These are phyloP conservation scores for Todiramphus chloris DNA, from an alignment of 2,113 vertebrate genomes.

Conservation along the genomic window DNA sequence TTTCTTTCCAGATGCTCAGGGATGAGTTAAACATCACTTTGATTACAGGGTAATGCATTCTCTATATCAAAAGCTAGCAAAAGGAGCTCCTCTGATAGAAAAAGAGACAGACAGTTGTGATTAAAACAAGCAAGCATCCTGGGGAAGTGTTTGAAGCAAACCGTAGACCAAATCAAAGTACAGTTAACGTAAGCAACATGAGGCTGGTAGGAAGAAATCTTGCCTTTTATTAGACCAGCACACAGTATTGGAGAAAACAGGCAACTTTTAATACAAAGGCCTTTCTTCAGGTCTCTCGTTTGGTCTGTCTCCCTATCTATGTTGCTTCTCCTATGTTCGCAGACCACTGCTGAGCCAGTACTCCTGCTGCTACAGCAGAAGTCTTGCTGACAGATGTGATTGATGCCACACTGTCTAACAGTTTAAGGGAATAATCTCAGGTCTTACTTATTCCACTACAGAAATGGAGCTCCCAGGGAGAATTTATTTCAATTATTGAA, in stretches of 20 bases:
- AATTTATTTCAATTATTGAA: background rate
- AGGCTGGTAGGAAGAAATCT: background rate
- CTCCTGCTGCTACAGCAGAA: background rate
- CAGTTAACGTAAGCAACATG: background rate
- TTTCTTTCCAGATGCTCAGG: background rate
- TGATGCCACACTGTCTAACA: background rate
- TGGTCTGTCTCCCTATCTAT: background rate
- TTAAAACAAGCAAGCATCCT: conserved; percentile 21
- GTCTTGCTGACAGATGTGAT: background rate
- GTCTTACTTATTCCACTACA: background rate
- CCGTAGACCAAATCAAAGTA: conserved; percentile 16
- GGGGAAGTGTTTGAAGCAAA: conserved; percentile 17
- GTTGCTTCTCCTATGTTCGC: background rate
- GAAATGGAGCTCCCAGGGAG: background rate
- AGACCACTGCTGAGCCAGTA: background rate
- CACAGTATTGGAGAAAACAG: background rate
- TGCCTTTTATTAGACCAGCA: background rate
- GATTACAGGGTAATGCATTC: background rate
- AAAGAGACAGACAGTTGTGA: background rate
- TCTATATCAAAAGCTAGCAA: conserved; percentile 8
- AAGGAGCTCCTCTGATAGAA: conserved; percentile 22
- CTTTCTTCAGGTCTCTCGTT: background rate
- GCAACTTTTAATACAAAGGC: background rate
- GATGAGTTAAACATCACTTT: background rate
- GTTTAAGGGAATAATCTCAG: background rate